These are phyloP conservation scores for Saguinus oedipus DNA, from an alignment of 2,797 vertebrate species.

Conservation along the genomic window DNA sequence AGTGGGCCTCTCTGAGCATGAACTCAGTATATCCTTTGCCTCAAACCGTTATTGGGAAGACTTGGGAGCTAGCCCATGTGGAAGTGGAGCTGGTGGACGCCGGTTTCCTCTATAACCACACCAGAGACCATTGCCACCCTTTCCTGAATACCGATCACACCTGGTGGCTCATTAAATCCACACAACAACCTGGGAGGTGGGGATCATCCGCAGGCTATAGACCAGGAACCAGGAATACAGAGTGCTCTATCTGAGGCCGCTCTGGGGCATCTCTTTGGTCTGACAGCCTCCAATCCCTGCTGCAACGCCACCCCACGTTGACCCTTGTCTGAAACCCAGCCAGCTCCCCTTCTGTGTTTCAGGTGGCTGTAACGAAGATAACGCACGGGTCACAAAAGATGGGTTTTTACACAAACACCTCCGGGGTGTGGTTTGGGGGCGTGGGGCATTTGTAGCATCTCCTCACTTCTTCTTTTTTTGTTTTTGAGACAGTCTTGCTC, in stretches of 20 bases:
- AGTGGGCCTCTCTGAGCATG: neutral
- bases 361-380: neutral
- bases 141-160: neutral
- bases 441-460: fast-evolving
- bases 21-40: neutral
- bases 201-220: neutral
- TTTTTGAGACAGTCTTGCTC: neutral
- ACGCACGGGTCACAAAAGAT: fast-evolving
- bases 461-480: neutral
- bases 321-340: neutral
- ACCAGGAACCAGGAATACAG: neutral
- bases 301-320: fast-evolving
- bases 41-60: fast-evolving
- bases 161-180: too few species aligned
- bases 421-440: neutral
- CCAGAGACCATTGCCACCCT: too few species aligned
- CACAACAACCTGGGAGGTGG: neutral
- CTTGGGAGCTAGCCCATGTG: neutral
- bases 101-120: neutral
- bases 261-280: neutral
- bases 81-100: neutral
- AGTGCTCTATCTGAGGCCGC: neutral
- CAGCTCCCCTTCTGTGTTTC: neutral
- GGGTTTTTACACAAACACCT: too few species aligned
- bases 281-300: neutral